Evolutionary conservation across 2,113 vertebrate genomes (phyloP).

Genomic region (Emydura subglobosa): DNA sequence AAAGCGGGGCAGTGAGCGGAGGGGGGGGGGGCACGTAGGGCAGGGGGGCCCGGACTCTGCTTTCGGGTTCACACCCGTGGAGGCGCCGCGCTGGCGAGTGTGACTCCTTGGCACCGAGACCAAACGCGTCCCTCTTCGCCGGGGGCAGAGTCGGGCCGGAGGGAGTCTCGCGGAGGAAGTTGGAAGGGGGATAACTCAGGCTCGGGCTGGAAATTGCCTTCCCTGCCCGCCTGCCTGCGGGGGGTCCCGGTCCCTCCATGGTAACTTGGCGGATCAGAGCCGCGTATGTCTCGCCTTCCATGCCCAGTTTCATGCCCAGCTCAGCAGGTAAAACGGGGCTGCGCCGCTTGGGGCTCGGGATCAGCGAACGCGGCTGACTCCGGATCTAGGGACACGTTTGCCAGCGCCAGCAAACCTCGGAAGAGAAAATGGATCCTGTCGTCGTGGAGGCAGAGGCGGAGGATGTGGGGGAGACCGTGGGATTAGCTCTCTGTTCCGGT

Average conservation of each 20-base stretch:
- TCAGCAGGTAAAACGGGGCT: not conserved
- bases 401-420: not conserved
- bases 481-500: not conserved
- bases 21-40: not conserved
- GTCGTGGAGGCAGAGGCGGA: not conserved
- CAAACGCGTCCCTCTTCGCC: too few relatives aligned
- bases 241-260: too few relatives aligned
- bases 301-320: not conserved
- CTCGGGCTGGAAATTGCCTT: not conserved
- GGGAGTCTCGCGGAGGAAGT: not conserved
- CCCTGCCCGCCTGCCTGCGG: too few relatives aligned
- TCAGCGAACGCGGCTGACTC: not conserved
- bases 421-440: conserved; percentile 20
- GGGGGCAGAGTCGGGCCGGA: too few relatives aligned
- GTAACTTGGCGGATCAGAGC: not conserved
- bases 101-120: not conserved
- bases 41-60: not conserved
- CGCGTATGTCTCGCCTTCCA: too few relatives aligned
- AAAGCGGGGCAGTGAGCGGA: not conserved
- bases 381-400: too few relatives aligned
- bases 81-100: not conserved
- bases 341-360: not conserved
- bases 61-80: too few relatives aligned
- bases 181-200: not conserved
- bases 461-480: not conserved